A percentile compares a stretch with the other conserved stretches of the same genome.
Evolutionary conservation across 2,888 invertebrate species (phyloP).

Genomic region (Tortrix viridana): DNA sequence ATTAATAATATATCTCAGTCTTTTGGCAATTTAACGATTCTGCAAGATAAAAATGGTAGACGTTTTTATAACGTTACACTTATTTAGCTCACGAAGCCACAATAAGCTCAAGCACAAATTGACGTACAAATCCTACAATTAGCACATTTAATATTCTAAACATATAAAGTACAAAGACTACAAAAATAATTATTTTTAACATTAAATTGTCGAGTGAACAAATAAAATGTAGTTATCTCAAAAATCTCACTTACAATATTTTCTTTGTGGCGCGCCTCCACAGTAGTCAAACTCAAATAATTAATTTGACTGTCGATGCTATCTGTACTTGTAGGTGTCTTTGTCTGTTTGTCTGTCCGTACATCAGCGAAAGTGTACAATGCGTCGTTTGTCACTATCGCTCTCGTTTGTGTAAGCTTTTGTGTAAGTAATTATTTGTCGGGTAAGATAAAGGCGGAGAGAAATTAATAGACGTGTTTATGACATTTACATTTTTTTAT

Average conservation of each 20-base stretch:
- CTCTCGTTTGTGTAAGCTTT: constrained; percentile 42
- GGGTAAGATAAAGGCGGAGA: constrained; percentile 13
- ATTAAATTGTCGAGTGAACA: not conserved
- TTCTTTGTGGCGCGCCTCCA: constrained; percentile 14
- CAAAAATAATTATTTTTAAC: too few relatives aligned
- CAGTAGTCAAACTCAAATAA: constrained; percentile 46
- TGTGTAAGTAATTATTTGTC: constrained; percentile 36
- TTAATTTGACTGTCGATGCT: constrained; percentile 59
- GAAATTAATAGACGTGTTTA: too few relatives aligned
- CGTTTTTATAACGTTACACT: too few relatives aligned
- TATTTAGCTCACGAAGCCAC: too few relatives aligned
- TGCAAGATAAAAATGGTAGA: too few relatives aligned
- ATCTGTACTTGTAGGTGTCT: constrained; percentile 55
- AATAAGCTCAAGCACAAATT: too few relatives aligned
- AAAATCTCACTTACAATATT: constrained; percentile 27
- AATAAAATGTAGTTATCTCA: not conserved
- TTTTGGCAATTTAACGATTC: too few relatives aligned
- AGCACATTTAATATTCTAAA: too few relatives aligned
- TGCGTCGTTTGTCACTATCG: constrained; percentile 46
- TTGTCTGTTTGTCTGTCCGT: constrained; percentile 47
- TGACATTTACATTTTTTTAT: not conserved
- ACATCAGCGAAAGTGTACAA: constrained; percentile 38
- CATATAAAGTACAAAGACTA: too few relatives aligned
- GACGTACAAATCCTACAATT: too few relatives aligned
- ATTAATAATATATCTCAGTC: too few relatives aligned